These are phyloP conservation scores for Marronus borbonicus DNA, from an alignment of 2,888 invertebrate species.

Conservation along the genomic window DNA sequence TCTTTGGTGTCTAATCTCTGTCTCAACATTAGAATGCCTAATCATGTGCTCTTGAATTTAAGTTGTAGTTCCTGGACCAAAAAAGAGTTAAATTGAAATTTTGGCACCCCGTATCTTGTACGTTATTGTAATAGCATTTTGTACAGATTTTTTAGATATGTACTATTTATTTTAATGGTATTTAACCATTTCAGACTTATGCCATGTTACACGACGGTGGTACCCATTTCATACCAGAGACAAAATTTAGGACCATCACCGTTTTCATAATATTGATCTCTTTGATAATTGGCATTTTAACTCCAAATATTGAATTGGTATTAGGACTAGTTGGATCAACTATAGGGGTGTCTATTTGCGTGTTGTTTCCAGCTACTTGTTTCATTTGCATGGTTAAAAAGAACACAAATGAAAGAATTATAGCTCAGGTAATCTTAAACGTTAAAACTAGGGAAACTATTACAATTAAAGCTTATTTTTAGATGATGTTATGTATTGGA, in stretches of 20 bases:
- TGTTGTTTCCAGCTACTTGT: conserved; percentile 93
- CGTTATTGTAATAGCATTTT: too few relatives aligned
- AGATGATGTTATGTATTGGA: conserved; percentile 86
- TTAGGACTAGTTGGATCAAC: conserved; percentile 96
- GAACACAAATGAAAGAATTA: conserved; percentile 85
- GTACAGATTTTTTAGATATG: neutral
- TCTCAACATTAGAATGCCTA: too few relatives aligned
- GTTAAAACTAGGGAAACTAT: conserved; percentile 38
- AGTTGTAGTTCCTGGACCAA: too few relatives aligned
- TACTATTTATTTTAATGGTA: neutral
- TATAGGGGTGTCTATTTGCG: conserved; percentile 93
- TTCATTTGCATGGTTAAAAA: conserved; percentile 89
- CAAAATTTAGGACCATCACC: conserved; percentile 88
- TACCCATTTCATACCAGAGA: conserved; percentile 85
- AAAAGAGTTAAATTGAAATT: too few relatives aligned
- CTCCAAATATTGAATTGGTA: conserved; percentile 96
- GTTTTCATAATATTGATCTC: conserved; percentile 83
- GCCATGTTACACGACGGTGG: conserved; percentile 77
- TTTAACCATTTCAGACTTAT: conserved; percentile 73
- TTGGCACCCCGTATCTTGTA: too few relatives aligned
- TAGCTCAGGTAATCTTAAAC: conserved; percentile 80
- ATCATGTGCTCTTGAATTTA: too few relatives aligned
- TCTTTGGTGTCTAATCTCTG: too few relatives aligned
- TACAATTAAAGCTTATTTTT: conserved; percentile 59
- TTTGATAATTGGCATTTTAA: conserved; percentile 85